Base-by-base conservation (phyloP, 2,888 invertebrate genomes). In the Agrilus cyanescens region DNA sequence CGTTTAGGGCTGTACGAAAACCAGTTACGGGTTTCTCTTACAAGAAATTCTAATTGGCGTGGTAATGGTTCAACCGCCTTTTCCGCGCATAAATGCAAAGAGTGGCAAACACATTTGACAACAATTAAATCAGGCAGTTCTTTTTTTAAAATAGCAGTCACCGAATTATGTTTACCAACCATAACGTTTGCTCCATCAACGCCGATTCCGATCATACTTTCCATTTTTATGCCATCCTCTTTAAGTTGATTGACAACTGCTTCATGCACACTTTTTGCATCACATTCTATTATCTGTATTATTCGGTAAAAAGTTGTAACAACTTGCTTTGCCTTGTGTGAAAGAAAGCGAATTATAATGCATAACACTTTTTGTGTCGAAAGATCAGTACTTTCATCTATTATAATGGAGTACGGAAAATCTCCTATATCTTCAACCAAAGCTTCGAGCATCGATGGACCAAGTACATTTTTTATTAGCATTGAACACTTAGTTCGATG, bases 121-220 rank as follows among this genome's bases (percentile, higher is more conserved):
- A 61, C 52, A 50, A 56, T 47, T 39, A 59, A 41, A 46, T 55
- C 43, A 8, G 59, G 56, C n/a, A 53, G 39, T 40, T 34, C 32
- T 44, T 43, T 37, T 54, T 61, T 61, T 39, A 62, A 37, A 54
- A 51, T 53, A 25, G 49, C 43, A 48, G 54, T 49, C 4, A 64
- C 60, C 2, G 62, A 59, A 45, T 56, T 57, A 48, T 62, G 62
- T 4, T 58, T 47, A 4, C 61, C 63, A 7, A 50, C 46, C 62
- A 64, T 63, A 2, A 58, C 60, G 13, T 57, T 53, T 4, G 58
- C 58, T 50, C 61, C 62, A 41, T 65, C 62, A 20, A 57, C 59
- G n/a, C 60, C 61, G 41, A 63, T 57, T 18, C 59, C 61, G 44
- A 50, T 50, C 49, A 57, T 48, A 43, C 61, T 56, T 40, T 50